Evolutionary conservation across 2,797 vertebrate species (phyloP).

Genomic region (Phalloptychus januarius): DNA sequence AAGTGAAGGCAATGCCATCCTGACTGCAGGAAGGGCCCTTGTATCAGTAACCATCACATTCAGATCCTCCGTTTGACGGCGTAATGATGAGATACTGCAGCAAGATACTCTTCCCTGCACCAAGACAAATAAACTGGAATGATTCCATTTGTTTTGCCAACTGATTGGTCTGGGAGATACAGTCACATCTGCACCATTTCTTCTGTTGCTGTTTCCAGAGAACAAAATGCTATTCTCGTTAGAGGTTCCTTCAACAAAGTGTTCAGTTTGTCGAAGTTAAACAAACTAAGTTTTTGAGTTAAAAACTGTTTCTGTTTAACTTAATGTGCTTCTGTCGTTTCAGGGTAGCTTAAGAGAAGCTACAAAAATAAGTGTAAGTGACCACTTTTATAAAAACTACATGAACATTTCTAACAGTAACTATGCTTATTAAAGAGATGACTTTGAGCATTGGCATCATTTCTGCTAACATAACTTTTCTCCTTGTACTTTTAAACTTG

Average conservation of each 20-base stretch:
- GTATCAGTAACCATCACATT: constrained; percentile 42
- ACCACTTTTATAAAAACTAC: constrained; percentile 9
- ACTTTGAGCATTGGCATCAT: background rate
- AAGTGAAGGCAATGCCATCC: background rate
- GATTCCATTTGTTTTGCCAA: constrained; percentile 8
- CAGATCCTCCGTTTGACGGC: constrained; percentile 25
- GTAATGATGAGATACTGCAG: constrained; percentile 24
- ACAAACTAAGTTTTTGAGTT: background rate
- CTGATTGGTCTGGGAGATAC: constrained; percentile 18
- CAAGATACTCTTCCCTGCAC: constrained; percentile 21
- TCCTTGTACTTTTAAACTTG: background rate
- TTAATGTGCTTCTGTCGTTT: constrained; percentile 49
- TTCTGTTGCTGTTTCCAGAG: background rate
- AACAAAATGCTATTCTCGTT: background rate
- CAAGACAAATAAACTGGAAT: constrained; percentile 34
- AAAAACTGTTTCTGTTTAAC: background rate
- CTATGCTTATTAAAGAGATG: background rate
- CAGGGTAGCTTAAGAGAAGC: constrained; percentile 87
- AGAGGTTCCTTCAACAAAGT: background rate
- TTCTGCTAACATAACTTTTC: constrained; percentile 1
- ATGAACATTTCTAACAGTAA: background rate
- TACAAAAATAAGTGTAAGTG: constrained; percentile 96
- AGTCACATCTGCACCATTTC: constrained; percentile 38
- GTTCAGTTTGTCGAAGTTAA: no score
- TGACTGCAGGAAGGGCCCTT: constrained; percentile 37